Evolutionary conservation across 2,113 vertebrate species (phyloP).

Genomic region (Aldabrachelys gigantea): DNA sequence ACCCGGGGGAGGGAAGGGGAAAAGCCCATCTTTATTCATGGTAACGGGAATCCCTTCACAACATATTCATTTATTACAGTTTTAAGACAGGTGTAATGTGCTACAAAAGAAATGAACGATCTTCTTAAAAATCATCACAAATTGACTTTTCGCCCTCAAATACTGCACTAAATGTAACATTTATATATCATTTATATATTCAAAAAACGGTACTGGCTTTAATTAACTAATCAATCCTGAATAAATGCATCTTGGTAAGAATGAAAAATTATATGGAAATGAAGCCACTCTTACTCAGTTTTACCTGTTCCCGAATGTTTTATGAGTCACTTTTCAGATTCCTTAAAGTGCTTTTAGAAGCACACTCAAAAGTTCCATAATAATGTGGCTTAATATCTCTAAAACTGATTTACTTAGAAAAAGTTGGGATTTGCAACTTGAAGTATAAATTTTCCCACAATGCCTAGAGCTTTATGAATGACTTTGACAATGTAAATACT

Average conservation of each 20-base stretch:
- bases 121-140: conserved; percentile 15
- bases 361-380: neutral
- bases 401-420: conserved; percentile 32
- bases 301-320: conserved; percentile 10
- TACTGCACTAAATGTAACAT: conserved; percentile 24
- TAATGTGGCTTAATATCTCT: conserved; percentile 12
- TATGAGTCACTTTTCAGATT: neutral
- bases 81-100: neutral
- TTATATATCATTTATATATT: conserved; percentile 34
- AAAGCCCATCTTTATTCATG: neutral
- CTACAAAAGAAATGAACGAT: conserved; percentile 19
- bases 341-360: conserved; percentile 5
- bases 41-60: neutral
- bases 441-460: neutral
- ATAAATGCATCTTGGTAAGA: conserved; percentile 37
- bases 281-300: neutral
- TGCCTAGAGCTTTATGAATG: conserved; percentile 25
- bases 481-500: conserved; percentile 37
- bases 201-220: conserved; percentile 31
- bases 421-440: neutral
- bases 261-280: conserved; percentile 48
- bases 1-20: neutral
- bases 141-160: conserved; percentile 22
- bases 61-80: neutral
- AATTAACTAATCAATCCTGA: conserved; percentile 46